Conservation (phyloP, 2,113 vertebrate species). For the Sinosuthora webbiana region DNA sequence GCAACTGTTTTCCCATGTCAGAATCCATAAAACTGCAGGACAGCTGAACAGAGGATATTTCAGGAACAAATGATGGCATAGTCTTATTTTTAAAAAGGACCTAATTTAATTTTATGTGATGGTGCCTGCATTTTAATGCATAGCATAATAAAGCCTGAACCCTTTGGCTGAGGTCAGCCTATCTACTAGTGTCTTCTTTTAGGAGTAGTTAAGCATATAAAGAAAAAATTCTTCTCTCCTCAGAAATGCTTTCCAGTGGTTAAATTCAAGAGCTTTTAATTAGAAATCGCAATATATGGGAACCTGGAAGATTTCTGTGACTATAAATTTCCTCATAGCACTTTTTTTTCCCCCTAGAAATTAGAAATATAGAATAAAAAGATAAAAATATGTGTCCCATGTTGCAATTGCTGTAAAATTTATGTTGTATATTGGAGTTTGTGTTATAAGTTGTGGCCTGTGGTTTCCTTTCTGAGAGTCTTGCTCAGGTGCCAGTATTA, state of each 20-base stretch:
- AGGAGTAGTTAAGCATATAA: background rate
- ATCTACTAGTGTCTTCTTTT: background rate
- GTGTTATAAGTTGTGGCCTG: background rate
- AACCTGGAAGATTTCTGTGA: background rate
- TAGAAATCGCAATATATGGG: background rate
- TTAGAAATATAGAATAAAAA: background rate
- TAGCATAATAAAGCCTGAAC: background rate
- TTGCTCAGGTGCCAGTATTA: background rate
- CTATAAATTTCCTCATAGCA: background rate
- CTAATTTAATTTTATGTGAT: conserved; percentile 21
- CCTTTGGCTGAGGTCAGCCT: background rate
- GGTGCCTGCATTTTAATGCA: conserved; percentile 6
- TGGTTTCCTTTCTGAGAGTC: background rate
- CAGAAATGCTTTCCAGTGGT: background rate
- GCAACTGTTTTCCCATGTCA: conserved; percentile 11
- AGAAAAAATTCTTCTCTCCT: background rate
- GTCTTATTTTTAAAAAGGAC: background rate
- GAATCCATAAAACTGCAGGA: background rate
- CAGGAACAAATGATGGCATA: background rate
- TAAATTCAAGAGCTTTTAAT: background rate
- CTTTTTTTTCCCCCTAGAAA: background rate
- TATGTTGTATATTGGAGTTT: background rate
- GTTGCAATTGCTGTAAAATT: background rate
- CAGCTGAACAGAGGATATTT: background rate
- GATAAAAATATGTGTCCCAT: background rate